Evolutionary conservation across 1,140 invertebrate genomes (phyloP), one percentile per base, ranked within the genome.

Genomic region (Rhynchophorus ferrugineus): DNA sequence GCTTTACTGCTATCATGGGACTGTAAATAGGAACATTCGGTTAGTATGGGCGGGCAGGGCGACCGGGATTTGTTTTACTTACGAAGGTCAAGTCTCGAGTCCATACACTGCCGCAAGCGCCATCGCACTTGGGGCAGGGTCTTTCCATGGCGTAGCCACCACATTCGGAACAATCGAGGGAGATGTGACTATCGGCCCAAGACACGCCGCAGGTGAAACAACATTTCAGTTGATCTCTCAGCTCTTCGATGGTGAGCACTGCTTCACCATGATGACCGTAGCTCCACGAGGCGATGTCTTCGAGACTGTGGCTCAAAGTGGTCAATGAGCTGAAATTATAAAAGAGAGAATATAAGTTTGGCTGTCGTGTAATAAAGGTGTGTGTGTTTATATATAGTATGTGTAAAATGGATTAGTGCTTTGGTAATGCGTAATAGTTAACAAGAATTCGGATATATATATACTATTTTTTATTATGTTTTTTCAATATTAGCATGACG

Each of bases 171-270:
- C 87, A 91, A 65, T 87, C 86, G 6, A 87, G 68, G 3, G 84
- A 86, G 11, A 87, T 83, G 61, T 89, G 85, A 49, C 85, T 78
- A 60, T 89, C 82, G 57, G 76, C 78, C 88, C 88, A 91, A 60
- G 82, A 85, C 2, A 89, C 85, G 17, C 87, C 86, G 70, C 87
- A 91, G 69, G 81, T 84, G 66, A 85, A 86, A 65, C 84, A 87
- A 42, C 83, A 85, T 62, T 80, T 79, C 54, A 84, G 72, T 59
- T 85, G 82, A 34, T 78, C 74, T 42, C 82, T 76, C 46, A 87
- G 68, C 62, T 84, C 83, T 68, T 87, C 84, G 54, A 87, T 82
- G 22, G 83, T 85, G 44, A 86, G 66, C 20, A 74, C 71, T 21
- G 70, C 70, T 37, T 76, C 74, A 49, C 68, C 52, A 35, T 61